Conservation (phyloP, 2,113 vertebrate species). For the Myotis yumanensis region DNA sequence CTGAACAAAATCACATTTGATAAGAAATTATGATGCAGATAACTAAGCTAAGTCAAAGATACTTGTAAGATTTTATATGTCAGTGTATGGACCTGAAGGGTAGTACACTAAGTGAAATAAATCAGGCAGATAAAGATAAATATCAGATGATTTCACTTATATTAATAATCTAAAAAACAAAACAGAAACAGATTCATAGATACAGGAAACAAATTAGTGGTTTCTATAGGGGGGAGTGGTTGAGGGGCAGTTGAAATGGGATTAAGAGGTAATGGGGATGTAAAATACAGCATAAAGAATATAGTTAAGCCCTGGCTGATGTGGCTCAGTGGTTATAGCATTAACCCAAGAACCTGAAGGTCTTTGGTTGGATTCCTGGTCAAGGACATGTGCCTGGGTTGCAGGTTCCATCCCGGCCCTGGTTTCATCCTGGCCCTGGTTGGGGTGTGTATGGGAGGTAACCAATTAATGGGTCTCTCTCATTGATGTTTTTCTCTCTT, state of each 20-base stretch:
- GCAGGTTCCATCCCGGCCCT: too few species aligned
- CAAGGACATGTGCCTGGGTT: too few species aligned
- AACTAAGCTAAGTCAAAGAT: not conserved
- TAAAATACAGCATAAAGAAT: too few species aligned
- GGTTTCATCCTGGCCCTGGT: too few species aligned
- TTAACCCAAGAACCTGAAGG: too few species aligned
- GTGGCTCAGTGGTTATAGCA: too few species aligned
- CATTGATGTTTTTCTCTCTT: too few species aligned
- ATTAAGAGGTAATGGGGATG: too few species aligned
- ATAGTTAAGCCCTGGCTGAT: not conserved
- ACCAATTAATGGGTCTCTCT: too few species aligned
- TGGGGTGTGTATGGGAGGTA: too few species aligned
- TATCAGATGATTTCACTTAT: not conserved
- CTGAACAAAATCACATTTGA: not conserved
- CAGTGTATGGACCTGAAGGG: not conserved
- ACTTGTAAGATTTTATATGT: not conserved
- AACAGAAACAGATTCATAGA: not conserved
- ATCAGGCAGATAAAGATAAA: not conserved
- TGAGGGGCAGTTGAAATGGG: not conserved
- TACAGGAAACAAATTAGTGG: not conserved
- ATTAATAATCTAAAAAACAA: not conserved
- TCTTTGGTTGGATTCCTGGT: too few species aligned
- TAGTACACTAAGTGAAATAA: not conserved
- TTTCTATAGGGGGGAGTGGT: not conserved
- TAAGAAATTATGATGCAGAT: not conserved